phyloP scores from a whole-genome alignment of 2,113 vertebrate species.

The Entelurus aequoreus region DNA sequence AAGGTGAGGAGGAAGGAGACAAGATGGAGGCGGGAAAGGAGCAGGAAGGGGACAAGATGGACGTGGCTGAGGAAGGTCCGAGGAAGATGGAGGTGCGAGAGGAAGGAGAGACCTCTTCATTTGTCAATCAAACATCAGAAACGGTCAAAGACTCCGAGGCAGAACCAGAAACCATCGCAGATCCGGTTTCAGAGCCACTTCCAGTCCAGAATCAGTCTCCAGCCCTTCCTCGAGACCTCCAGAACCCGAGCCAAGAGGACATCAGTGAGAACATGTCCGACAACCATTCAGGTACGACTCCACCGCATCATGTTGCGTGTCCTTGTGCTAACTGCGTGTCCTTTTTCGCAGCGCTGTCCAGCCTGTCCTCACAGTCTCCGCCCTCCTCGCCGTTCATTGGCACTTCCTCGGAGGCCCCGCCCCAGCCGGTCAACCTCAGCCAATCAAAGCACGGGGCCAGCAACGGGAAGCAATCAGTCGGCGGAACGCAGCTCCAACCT shows the following conservation, averaged over 20 bases:
- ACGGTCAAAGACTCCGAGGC: conserved; percentile 10
- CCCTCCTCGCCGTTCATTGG: conserved; percentile 57
- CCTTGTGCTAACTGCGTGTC: neutral
- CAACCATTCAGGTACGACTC: conserved; percentile 68
- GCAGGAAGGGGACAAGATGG: conserved; percentile 10
- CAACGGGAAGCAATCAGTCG: neutral
- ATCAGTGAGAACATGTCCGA: conserved; percentile 67
- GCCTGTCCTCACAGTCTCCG: conserved; percentile 72
- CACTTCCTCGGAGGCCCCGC: conserved; percentile 43
- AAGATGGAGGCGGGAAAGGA: neutral
- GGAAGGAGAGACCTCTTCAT: neutral
- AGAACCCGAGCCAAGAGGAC: conserved; percentile 45
- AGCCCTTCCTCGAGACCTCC: conserved; percentile 32
- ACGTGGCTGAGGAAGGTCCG: conserved; percentile 41
- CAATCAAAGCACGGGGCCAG: conserved; percentile 4
- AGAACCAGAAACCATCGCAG: conserved; percentile 10
- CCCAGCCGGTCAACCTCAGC: conserved; percentile 35
- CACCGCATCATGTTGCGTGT: neutral
- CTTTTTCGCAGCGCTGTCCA: conserved; percentile 61
- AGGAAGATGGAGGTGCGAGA: conserved; percentile 6
- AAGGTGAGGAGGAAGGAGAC: conserved; percentile 24
- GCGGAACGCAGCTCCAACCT: conserved; percentile 2
- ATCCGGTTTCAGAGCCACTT: neutral
- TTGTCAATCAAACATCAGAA: neutral
- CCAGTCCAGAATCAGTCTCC: neutral